Evolutionary conservation across 2,113 vertebrate genomes (phyloP), one percentile per base, ranked within the genome.

Genomic region (Scomber japonicus): DNA sequence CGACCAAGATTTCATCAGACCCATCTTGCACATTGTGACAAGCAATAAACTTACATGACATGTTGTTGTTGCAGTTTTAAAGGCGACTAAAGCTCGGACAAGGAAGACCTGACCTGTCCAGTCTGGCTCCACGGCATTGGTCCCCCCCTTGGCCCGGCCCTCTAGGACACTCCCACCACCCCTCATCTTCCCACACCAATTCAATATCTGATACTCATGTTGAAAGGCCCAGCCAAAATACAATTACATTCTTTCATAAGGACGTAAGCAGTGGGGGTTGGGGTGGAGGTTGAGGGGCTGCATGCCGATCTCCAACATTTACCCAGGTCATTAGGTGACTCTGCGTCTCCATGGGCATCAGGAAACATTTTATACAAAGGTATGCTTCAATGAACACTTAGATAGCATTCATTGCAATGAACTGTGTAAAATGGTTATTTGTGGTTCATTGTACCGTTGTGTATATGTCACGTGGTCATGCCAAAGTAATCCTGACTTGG

Each of bases 171-270:
- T 63, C 49, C 70, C 56, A 53, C 51, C 30, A 17, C n/a, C 56
- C 46, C 15, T 73, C 71, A 59, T 76, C 74, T 78, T 75, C 75
- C 78, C 69, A 84, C 75, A 62, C 70, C 30, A 72, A 13, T 76
- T 80, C 86, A 87, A 57, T 78, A 87, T 87, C 76, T 81, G 89
- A 90, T 83, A 82, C 79, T 54, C 69, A 71, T 78, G 81, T 61
- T 88, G 81, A 90, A 84, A 88, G 81, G 62, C 48, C 67, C 14
- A 53, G 86, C 55, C 81, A 82, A 86, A 88, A 88, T 73, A 83
- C 76, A 87, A 79, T 81, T 81, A 64, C 84, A 87, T 87, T 87
- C 80, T 71, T 80, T 76, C 72, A 74, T 65, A 19, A 71, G 76
- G 55, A 75, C 16, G 53, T 71, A 77, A 66, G 72, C 3, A 19